phyloP scores from a whole-genome alignment of 1,140 invertebrate genomes.

The Drosophila melanica region DNA sequence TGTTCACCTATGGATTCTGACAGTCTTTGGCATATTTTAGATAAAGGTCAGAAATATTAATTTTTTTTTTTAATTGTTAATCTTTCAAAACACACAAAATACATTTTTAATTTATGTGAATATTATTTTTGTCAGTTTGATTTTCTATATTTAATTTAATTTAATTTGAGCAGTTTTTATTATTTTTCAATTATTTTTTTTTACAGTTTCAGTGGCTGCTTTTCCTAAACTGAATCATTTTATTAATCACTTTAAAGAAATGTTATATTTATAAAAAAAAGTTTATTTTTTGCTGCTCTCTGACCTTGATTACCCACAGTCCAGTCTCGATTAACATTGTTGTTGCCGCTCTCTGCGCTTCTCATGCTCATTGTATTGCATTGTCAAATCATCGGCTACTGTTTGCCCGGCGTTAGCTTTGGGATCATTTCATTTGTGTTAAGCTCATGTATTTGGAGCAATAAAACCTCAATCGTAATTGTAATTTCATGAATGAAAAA shows the following conservation, averaged over 20 bases:
- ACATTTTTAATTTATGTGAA: background rate
- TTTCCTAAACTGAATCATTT: no score
- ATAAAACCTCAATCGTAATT: constrained; percentile 8
- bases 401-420: constrained; percentile 2
- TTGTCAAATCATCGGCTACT: constrained; percentile 32
- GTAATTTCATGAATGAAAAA: constrained; percentile 32
- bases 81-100: no score
- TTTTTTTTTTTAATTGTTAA: no score
- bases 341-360: constrained; percentile 5
- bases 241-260: no score
- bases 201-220: constrained; percentile 3
- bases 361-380: background rate
- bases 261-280: background rate
- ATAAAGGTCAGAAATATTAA: no score
- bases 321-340: background rate
- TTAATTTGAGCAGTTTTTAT: no score
- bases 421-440: constrained; percentile 27
- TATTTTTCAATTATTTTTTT: no score
- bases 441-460: constrained; percentile 6
- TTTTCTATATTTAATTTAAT: background rate
- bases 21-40: no score
- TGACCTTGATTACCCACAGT: background rate
- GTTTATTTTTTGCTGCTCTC: background rate
- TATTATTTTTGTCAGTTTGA: no score
- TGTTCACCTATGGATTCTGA: no score